Evolutionary conservation across 2,797 vertebrate species (phyloP), one percentile per base, ranked within the genome.

Genomic region (Melanogrammus aeglefinus): DNA sequence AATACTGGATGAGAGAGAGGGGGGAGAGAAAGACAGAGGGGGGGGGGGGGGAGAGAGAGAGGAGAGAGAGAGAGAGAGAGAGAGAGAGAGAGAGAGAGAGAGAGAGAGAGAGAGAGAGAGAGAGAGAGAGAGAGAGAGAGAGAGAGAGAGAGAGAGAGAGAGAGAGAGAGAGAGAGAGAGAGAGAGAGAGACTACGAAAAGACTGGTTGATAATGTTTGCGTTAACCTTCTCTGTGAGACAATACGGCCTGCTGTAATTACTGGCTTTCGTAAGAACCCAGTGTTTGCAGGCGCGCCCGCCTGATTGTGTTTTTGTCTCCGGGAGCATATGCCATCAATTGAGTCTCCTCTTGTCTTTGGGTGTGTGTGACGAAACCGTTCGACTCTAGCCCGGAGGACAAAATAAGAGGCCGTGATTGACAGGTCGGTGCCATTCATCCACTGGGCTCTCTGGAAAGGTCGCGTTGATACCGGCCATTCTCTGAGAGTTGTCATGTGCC

Each of bases 381-480:
- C 78, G n/a, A 71, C 87, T 88, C 44, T 14, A 76, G 77, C 76
- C 24, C 76, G 69, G 21, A 78, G 76, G 78, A 88, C 84, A 51
- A 81, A 78, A 88, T 85, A 51, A 81, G 72, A 81, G 16, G 29
- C 36, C 14, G 41, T 78, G 78, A 80, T 77, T 73, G 78, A 78
- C 78, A 81, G 76, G 76, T 38, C 73, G 75, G 78, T 44, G 27
- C 73, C 79, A 84, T 84, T 72, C 79, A 79, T 72, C 82, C 47
- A 76, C 78, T 44, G 0, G 27, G 79, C 80, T 76, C 69, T 81
- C 73, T 66, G 35, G 51, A 92, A 92, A 92, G 87, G 90, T 91
- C 89, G 87, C 77, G 21, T 77, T 70, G 78, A 79, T 73, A 88
- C 86, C 75, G 77, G 78, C 78, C 39, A 74, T 83, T 89, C 83